These are phyloP conservation scores for Epistrophe grossulariae DNA, from an alignment of 2,888 invertebrate species.

Conservation along the genomic window DNA sequence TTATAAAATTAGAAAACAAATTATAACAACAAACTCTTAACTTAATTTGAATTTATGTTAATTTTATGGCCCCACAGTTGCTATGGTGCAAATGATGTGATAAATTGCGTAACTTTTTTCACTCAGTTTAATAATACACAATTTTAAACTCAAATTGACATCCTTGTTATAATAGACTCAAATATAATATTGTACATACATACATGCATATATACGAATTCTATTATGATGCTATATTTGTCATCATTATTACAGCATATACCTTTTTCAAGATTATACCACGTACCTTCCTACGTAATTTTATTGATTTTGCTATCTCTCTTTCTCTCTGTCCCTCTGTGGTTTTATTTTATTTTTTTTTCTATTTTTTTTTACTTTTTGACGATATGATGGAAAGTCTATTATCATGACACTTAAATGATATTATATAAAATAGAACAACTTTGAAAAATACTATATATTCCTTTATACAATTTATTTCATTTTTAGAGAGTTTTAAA, in stretches of 20 bases:
- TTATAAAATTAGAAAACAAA: neutral
- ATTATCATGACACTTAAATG: constrained; percentile 23
- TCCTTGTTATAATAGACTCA: constrained; percentile 6
- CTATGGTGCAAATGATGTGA: neutral
- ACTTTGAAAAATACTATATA: neutral
- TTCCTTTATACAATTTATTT: neutral
- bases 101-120: constrained; percentile 14
- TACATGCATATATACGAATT: too few species aligned
- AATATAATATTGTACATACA: neutral
- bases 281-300: constrained; percentile 19
- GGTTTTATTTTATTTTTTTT: neutral
- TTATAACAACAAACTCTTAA: neutral
- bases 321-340: neutral
- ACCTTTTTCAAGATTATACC: constrained; percentile 39
- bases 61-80: constrained; percentile 24
- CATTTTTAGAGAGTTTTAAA: neutral
- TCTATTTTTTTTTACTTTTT: neutral
- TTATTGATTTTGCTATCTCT: constrained; percentile 21
- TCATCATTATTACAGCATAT: constrained; percentile 37
- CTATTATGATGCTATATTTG: constrained; percentile 34
- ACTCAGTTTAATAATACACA: neutral
- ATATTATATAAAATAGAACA: constrained; percentile 4
- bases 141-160: constrained; percentile 22
- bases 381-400: constrained; percentile 27
- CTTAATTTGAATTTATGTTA: constrained; percentile 23